Base-by-base conservation (phyloP, 2,888 invertebrate genomes). In the Scaptomyza tumidula region DNA sequence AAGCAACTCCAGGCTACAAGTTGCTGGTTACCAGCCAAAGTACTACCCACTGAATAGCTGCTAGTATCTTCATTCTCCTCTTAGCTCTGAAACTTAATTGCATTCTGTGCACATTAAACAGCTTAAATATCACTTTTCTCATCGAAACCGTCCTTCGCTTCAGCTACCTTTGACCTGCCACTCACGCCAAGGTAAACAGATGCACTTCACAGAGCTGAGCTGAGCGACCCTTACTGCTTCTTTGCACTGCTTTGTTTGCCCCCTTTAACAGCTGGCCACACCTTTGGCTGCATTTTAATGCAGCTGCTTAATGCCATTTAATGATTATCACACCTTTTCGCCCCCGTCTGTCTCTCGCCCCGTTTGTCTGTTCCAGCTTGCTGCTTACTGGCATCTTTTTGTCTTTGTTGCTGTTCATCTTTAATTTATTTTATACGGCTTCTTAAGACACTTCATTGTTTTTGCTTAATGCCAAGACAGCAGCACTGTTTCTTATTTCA, bases 251-350 rank as follows among this genome's bases (percentile, higher is more conserved):
- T 29, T 19, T 44, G 19, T 19, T 19, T 2, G 19, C 24, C 59
- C 44, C 14, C 14, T 14, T 46, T 16, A 55, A 24, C 43, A 46
- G 19, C 67, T 58, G 71, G 69, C 65, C 73, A 75, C 72, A 65
- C 75, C 80, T 67, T 71, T 60, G 48, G 60, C 53, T 74, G 86
- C 69, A 73, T 63, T 83, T 75, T 80, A 81, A 88, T 75, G 68
- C 74, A 71, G 14, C 64, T 58, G 37, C 71, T 82, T 83, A 80
- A 86, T 86, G 75, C 75, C 72, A 88, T 90, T 90, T 82, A 86
- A 72, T 69, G 76, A 85, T 90, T 89, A 88, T 86, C 76, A 70
- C 86, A 89, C 86, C 75, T 87, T 58, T 73, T 69, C 50, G 46
- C 7, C 24, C 35, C 16, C 24, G 19, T 6, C 14, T 33, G 14